Conservation (phyloP, 2,113 vertebrate species). For the Lota lota region DNA sequence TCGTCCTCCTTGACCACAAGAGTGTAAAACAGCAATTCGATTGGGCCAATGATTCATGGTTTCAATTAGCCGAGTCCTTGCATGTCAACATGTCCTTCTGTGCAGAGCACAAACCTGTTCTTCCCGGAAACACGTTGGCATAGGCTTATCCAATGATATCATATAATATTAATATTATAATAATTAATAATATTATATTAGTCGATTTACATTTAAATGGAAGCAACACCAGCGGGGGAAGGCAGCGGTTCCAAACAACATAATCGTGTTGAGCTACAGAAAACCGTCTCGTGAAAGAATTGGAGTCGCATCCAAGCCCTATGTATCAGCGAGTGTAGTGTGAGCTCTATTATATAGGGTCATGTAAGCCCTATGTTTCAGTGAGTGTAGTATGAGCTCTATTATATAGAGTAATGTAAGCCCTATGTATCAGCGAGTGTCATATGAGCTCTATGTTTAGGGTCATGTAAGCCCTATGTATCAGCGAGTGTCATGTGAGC, state of each 20-base stretch:
- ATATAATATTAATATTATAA: no score
- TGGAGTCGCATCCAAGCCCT: no score
- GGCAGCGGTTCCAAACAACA: neutral
- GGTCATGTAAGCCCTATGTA: no score
- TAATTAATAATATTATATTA: neutral
- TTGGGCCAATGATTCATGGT: conserved; percentile 48
- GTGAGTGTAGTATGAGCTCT: no score
- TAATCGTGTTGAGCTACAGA: conserved; percentile 1
- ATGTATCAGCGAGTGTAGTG: no score
- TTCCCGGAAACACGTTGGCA: conserved; percentile 29
- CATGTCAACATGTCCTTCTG: conserved; percentile 12
- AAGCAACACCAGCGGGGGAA: conserved; percentile 25
- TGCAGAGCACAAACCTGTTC: conserved; percentile 13
- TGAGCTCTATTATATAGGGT: no score
- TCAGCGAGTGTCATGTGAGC: no score
- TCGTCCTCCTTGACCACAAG: conserved; percentile 8
- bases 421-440: no score
- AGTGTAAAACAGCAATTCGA: conserved; percentile 36
- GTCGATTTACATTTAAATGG: conserved; percentile 67
- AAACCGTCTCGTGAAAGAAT: neutral
- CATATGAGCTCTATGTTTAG: no score
- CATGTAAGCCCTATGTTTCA: no score
- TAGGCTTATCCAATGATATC: neutral
- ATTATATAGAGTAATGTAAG: no score
- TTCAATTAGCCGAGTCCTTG: conserved; percentile 47